Evolutionary conservation across 2,888 invertebrate species (phyloP).

Genomic region (Poecilus cupreus): DNA sequence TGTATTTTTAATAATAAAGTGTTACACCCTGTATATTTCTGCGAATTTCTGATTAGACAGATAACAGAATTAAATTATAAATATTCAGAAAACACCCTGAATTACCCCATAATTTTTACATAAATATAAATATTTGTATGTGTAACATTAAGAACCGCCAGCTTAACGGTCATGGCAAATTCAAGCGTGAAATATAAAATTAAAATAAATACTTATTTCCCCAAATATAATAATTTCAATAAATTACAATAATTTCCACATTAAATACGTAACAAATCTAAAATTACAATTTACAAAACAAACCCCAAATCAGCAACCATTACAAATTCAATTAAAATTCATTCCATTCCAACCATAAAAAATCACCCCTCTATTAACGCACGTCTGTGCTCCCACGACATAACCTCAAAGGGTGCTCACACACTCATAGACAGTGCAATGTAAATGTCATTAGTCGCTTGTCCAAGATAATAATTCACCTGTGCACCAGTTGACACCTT

Average conservation of each 20-base stretch:
- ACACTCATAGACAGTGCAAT: neutral
- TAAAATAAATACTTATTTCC: too few relatives aligned
- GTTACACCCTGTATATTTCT: too few relatives aligned
- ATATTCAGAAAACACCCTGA: too few relatives aligned
- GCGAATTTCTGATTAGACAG: too few relatives aligned
- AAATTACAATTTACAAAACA: neutral
- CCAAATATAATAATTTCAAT: neutral
- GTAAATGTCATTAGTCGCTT: slow-evolving; percentile 48
- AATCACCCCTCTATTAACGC: slow-evolving; percentile 12
- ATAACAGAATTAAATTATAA: too few relatives aligned
- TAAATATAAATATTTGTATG: too few relatives aligned
- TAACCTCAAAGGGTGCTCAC: slow-evolving; percentile 1
- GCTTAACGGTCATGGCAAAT: too few relatives aligned
- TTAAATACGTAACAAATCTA: neutral
- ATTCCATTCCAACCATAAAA: neutral
- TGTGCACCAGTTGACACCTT: slow-evolving; percentile 45
- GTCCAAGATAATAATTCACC: slow-evolving; percentile 45
- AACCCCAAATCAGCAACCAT: neutral
- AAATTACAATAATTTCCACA: neutral
- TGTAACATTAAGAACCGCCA: too few relatives aligned
- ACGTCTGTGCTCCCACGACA: neutral
- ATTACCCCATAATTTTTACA: too few relatives aligned
- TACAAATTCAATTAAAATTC: slow-evolving; percentile 12
- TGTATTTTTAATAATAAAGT: too few relatives aligned
- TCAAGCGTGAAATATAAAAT: too few relatives aligned